Conservation (phyloP, 2,888 invertebrate genomes). For the Drosophila austrosaltans region DNA sequence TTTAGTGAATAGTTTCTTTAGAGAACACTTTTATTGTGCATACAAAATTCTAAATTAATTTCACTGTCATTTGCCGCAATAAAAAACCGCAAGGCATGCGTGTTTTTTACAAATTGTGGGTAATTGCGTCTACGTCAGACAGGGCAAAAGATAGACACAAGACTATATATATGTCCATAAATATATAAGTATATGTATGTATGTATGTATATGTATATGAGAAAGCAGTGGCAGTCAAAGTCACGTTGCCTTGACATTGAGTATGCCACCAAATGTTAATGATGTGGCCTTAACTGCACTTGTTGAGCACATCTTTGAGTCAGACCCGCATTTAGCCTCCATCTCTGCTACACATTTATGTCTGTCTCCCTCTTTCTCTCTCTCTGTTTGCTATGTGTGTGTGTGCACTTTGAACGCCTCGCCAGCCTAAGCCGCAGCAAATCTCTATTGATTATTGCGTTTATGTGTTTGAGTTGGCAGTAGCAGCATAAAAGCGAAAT, state of each 20-base stretch:
- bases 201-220: slow-evolving; percentile 17
- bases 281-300: slow-evolving; percentile 72
- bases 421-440: slow-evolving; percentile 49
- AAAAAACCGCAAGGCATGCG: background rate
- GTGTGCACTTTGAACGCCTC: slow-evolving; percentile 7
- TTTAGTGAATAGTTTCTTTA: no score
- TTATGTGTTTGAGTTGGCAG: slow-evolving; percentile 52
- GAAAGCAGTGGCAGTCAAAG: background rate
- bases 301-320: slow-evolving; percentile 54
- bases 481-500: slow-evolving; percentile 40
- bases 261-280: slow-evolving; percentile 62
- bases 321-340: slow-evolving; percentile 35
- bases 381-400: background rate
- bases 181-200: slow-evolving; percentile 15
- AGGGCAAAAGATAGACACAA: background rate
- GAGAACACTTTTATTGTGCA: background rate
- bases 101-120: slow-evolving; percentile 1
- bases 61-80: background rate
- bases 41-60: background rate
- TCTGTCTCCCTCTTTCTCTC: background rate
- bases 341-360: slow-evolving; percentile 26
- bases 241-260: slow-evolving; percentile 60
- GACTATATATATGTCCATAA: slow-evolving; percentile 8
- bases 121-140: background rate
- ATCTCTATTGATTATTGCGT: slow-evolving; percentile 74